A percentile compares a stretch with the other conserved stretches of the same genome.
phyloP scores from a whole-genome alignment of 1,140 invertebrate genomes.

The Goniozus legneri region DNA sequence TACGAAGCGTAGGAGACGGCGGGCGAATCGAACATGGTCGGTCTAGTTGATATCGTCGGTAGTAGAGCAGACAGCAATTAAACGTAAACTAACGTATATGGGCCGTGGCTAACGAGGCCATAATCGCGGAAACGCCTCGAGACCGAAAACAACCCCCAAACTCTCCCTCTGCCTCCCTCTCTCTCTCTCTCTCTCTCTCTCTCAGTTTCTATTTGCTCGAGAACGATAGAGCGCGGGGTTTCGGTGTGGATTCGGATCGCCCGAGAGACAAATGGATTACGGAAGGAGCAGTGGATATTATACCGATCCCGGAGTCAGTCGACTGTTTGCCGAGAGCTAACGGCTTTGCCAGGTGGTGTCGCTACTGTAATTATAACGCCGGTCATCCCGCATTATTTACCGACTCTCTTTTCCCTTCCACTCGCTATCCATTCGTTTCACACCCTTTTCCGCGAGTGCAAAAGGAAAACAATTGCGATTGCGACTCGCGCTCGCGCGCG shows the following conservation, averaged over 20 bases:
- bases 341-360: slow-evolving; percentile 45
- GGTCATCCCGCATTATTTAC: too few species aligned
- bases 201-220: slow-evolving; percentile 2
- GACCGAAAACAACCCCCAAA: slow-evolving; percentile 15
- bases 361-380: slow-evolving; percentile 38
- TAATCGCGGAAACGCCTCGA: slow-evolving; percentile 33
- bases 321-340: slow-evolving; percentile 40
- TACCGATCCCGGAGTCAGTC: slow-evolving; percentile 33
- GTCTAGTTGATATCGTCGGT: too few species aligned
- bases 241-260: too few species aligned
- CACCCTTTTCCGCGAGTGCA: too few species aligned
- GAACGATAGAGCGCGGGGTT: slow-evolving; percentile 5
- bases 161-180: neutral
- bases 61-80: too few species aligned
- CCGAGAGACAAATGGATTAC: slow-evolving; percentile 37
- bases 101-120: slow-evolving; percentile 34
- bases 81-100: too few species aligned
- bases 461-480: too few species aligned
- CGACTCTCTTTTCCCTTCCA: slow-evolving; percentile 23
- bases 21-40: too few species aligned
- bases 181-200: neutral
- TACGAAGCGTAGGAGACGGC: too few species aligned
- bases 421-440: slow-evolving; percentile 9
- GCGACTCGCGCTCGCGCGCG: slow-evolving; percentile 10
- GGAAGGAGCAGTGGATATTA: slow-evolving; percentile 41